phyloP scores from a whole-genome alignment of 2,797 vertebrate genomes.

The Ataeniobius toweri region DNA sequence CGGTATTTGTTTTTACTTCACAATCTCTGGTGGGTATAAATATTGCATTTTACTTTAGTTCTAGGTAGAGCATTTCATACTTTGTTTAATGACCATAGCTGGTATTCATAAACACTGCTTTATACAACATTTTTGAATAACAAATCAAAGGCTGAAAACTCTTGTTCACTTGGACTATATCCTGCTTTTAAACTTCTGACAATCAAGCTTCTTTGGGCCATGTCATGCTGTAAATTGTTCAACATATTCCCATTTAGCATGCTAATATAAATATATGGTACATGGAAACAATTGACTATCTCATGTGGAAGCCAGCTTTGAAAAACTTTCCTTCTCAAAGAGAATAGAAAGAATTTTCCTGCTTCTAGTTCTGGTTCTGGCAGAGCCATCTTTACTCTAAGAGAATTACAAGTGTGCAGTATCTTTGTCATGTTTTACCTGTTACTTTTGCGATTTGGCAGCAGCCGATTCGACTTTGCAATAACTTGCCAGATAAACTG shows the following conservation, averaged over 20 bases:
- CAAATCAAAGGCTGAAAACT: too few relatives aligned
- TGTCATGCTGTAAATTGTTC: background rate
- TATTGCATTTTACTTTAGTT: background rate
- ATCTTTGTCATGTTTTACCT: constrained; percentile 54
- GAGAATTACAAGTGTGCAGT: background rate
- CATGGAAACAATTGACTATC: background rate
- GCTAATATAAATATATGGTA: background rate
- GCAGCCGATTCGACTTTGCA: constrained; percentile 35
- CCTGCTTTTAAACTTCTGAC: background rate
- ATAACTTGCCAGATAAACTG: constrained; percentile 43
- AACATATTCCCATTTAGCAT: background rate
- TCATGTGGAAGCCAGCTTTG: background rate
- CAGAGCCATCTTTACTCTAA: constrained; percentile 15
- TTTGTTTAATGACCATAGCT: background rate
- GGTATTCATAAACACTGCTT: too few relatives aligned
- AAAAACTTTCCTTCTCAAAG: background rate
- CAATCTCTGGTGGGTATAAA: background rate
- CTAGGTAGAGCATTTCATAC: background rate
- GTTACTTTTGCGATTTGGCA: constrained; percentile 49
- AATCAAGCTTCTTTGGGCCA: background rate
- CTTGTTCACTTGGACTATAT: background rate
- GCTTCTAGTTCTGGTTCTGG: constrained; percentile 31
- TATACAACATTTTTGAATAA: too few relatives aligned
- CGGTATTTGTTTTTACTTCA: background rate
- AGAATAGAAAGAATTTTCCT: background rate